Conservation (phyloP, 2,888 invertebrate genomes). For the Caenorhabditis auriculariae region DNA sequence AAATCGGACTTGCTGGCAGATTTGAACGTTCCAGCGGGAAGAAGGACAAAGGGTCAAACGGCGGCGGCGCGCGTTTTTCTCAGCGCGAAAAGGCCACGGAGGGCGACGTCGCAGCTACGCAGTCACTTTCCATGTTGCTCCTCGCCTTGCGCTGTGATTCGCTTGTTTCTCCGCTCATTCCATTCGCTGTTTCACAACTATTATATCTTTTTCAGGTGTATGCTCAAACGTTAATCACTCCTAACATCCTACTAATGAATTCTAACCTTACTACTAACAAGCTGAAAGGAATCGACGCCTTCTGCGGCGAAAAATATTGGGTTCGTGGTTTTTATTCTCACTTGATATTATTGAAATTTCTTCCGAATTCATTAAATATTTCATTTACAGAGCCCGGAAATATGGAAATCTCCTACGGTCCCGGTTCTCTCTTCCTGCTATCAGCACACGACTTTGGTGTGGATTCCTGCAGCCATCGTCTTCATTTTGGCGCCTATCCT, state of each 20-base stretch:
- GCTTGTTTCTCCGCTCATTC: not conserved
- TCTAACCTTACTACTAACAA: not conserved
- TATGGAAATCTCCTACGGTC: conserved; percentile 76
- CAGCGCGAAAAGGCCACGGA: too few relatives aligned
- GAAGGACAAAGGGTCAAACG: too few relatives aligned
- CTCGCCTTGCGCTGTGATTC: too few relatives aligned
- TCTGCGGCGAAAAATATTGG: conserved; percentile 57
- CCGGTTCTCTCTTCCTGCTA: conserved; percentile 89
- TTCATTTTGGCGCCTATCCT: conserved; percentile 51
- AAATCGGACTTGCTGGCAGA: too few relatives aligned
- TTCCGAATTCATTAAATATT: not conserved
- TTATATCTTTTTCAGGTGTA: too few relatives aligned
- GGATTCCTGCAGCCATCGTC: conserved; percentile 76
- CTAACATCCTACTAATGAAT: too few relatives aligned
- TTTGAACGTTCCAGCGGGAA: too few relatives aligned
- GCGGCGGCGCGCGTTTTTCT: too few relatives aligned
- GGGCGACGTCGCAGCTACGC: too few relatives aligned
- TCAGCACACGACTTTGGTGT: conserved; percentile 84
- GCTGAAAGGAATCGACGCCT: conserved; percentile 42
- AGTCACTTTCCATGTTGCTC: too few relatives aligned
- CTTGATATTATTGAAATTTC: not conserved
- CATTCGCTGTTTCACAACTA: too few relatives aligned
- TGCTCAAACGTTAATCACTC: too few relatives aligned
- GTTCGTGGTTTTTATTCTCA: conserved; percentile 17
- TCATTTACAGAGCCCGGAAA: conserved; percentile 75